Evolutionary conservation across 2,888 invertebrate species (phyloP), one percentile per base, ranked within the genome.

Genomic region (Encarsia formosa): DNA sequence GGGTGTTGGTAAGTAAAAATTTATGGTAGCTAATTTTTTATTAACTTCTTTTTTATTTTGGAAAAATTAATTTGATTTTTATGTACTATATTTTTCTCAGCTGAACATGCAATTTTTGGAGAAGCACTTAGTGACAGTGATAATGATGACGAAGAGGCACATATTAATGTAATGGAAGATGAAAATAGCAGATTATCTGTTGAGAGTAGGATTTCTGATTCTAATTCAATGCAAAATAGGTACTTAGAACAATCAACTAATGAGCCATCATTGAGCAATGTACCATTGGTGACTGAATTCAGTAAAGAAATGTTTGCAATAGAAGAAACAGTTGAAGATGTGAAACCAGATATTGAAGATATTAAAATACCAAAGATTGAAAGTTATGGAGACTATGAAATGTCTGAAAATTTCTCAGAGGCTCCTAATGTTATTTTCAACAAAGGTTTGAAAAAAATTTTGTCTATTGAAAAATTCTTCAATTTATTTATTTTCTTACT

Each of bases 111-210:
- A 63, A 91, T 94, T 66, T 96, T 96, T 76, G 96, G 95, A 24
- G 94, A 91, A 59, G 86, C 90, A 24, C 87, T 95, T 0, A 93
- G 93, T 66, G 93, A 94, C 63, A 92, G 92, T 31, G 90, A 90
- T 57, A 87, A 87, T 49, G 92, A 92, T 60, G 88, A 88, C 54
- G 82, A 82, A 60, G 84, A 84, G 52, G 77, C 79, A 15, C 82
- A 75, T 65, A 80, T 84, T 19, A 87, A 87, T 73, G 84, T 86
- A 3, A 76, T 84, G 68, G 90, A 91, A 66, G 91, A 90, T 63
- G 91, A 91, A 63, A 84, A 79, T 23, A 88, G 88, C 59, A 81
- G 83, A 39, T 77, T 89, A 50, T 86, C 88, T 0, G 84, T 81
- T 0, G 88, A 89, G 61, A 87, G 86, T 60, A 81, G 83, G 46